Percentiles rank a stretch among this genome's conserved stretches.
These are phyloP conservation scores for Neotragus pygmaeus DNA, from an alignment of 2,113 vertebrate genomes.

Conservation along the genomic window DNA sequence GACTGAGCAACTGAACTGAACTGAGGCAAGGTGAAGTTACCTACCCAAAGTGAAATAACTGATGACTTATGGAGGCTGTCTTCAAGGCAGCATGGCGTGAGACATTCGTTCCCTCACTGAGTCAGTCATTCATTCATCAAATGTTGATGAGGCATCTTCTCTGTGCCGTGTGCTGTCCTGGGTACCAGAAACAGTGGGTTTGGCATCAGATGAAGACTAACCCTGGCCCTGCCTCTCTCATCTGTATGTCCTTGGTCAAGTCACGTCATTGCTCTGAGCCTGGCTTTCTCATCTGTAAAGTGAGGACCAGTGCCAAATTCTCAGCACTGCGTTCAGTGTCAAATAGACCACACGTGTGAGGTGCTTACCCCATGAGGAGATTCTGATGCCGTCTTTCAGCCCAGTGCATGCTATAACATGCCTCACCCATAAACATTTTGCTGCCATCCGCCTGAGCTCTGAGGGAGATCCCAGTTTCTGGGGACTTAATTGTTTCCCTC, in stretches of 20 bases:
- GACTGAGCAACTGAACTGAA: too few species aligned
- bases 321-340: accelerated
- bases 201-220: background rate
- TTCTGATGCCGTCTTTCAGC: accelerated
- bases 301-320: background rate
- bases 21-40: background rate
- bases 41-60: background rate
- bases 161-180: accelerated
- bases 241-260: background rate
- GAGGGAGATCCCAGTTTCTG: background rate
- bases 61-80: background rate
- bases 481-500: slow-evolving; percentile 43
- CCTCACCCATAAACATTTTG: background rate
- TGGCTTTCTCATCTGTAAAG: background rate
- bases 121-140: background rate
- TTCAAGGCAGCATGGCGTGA: background rate
- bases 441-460: background rate
- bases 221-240: background rate
- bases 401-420: background rate
- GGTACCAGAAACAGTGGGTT: background rate
- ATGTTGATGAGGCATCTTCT: background rate
- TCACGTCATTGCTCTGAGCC: background rate
- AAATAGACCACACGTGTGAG: accelerated
- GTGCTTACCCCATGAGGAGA: background rate
- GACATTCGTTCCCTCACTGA: background rate